Evolutionary conservation across 2,888 invertebrate genomes (phyloP), one percentile per base, ranked within the genome.

Genomic region (Limnephilus rhombicus): DNA sequence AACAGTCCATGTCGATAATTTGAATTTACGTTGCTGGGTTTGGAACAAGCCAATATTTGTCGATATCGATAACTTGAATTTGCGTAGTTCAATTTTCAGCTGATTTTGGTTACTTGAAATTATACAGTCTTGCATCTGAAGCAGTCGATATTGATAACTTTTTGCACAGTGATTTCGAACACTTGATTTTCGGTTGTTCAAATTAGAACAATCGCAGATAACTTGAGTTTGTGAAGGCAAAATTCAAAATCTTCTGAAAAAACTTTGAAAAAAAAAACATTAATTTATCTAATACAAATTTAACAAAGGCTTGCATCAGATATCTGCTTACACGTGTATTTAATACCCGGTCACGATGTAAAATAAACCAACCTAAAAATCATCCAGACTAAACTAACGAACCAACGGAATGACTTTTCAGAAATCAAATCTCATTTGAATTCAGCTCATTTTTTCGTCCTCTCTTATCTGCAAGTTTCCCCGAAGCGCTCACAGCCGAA

Each of bases 371-470:
- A 68, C 68, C 68, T n/a, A 68, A 68, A 68, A 68, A 68, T 68
- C 68, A 68, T 68, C 68, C 68, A 68, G 68, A 68, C 68, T 68
- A 68, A 68, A 37, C 24, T 53, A 18, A 68, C 68, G 68, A 68
- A 68, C 68, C 68, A 68, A 9, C 68, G 24, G 68, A 68, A 68
- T 68, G 68, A 68, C 68, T 68, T 68, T 68, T 68, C 68, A 68
- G 68, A 68, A 68, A 68, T 68, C 68, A 68, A 68, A 68, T 68
- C 68, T 68, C 68, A 68, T 68, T 68, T 68, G 68, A 68, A 68
- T 68, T 68, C 68, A 68, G 24, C 68, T 68, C 68, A 68, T n/a
- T 68, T 68, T 68, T 68, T 68, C 24, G 68, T 68, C 68, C 68
- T 68, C 68, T 24, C 68, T 68, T 68, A 68, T 68, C 68, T 68